Evolutionary conservation across 37 sponge, comb jelly and placozoan genomes (phyloP).

Genomic region (Ianthella basta): DNA sequence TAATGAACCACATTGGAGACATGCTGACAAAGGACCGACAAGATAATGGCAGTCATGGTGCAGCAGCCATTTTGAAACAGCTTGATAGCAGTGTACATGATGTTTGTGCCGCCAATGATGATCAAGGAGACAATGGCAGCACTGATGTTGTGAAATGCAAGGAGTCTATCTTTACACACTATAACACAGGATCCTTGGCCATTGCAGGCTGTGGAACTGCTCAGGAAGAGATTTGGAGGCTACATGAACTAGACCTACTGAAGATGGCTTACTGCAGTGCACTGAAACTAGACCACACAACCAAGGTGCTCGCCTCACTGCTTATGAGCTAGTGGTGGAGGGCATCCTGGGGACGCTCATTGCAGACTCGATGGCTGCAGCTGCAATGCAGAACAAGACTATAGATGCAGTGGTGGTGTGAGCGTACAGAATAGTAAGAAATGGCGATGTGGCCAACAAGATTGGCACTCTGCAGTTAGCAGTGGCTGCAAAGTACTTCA

Average conservation of each 20-base stretch:
- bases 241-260: slow-evolving; percentile 50
- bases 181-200: slow-evolving; percentile 85
- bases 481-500: slow-evolving; percentile 63
- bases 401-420: slow-evolving; percentile 70
- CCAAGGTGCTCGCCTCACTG: slow-evolving; percentile 83
- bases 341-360: slow-evolving; percentile 74
- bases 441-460: slow-evolving; percentile 90
- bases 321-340: slow-evolving; percentile 75
- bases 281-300: slow-evolving; percentile 88
- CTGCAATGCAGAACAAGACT: slow-evolving; percentile 46
- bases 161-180: slow-evolving; percentile 70
- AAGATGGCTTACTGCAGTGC: slow-evolving; percentile 64
- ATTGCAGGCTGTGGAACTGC: slow-evolving; percentile 84
- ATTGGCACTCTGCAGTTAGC: slow-evolving; percentile 86
- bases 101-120: too few relatives aligned
- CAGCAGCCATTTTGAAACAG: too few relatives aligned
- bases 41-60: too few relatives aligned
- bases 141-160: background rate
- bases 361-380: slow-evolving; percentile 66
- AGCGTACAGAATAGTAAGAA: slow-evolving; percentile 72
- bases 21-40: too few relatives aligned
- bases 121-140: too few relatives aligned
- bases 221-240: slow-evolving; percentile 63
- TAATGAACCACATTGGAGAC: too few relatives aligned
- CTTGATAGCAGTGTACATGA: too few relatives aligned